Conservation (phyloP, 1,140 invertebrate genomes). For the Ridgeia piscesae region DNA sequence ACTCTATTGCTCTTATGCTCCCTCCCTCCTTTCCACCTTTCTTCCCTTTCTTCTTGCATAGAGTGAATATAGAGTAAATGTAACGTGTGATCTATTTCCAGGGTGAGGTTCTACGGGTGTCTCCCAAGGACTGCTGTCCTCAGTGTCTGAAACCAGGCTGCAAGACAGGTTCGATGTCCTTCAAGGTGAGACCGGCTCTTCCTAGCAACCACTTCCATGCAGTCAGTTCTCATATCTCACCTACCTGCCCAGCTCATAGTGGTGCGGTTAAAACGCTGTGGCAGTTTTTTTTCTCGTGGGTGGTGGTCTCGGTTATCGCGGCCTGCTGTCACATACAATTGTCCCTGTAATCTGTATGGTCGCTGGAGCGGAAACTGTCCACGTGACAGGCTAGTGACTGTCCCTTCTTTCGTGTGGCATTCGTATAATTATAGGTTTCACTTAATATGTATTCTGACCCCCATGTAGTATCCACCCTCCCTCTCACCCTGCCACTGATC, state of each 20-base stretch:
- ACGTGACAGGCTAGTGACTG: neutral
- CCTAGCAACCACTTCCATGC: too few species aligned
- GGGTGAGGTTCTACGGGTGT: neutral
- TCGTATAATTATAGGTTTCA: neutral
- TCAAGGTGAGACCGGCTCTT: neutral
- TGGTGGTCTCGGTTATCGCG: neutral
- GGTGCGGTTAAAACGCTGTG: neutral
- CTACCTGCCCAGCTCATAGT: neutral
- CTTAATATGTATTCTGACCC: neutral
- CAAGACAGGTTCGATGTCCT: neutral
- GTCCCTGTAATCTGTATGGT: too few species aligned
- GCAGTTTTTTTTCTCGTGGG: neutral
- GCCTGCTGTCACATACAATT: neutral
- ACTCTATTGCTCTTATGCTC: too few species aligned
- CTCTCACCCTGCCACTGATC: neutral
- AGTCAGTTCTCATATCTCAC: neutral
- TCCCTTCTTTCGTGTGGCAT: neutral
- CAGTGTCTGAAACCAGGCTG: neutral
- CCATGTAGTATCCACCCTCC: neutral
- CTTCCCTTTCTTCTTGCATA: too few species aligned
- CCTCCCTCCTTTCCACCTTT: too few species aligned
- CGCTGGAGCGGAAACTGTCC: neutral
- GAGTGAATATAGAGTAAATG: too few species aligned
- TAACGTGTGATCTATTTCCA: neutral
- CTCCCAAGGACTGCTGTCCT: neutral